Evolutionary conservation across 2,797 vertebrate genomes (phyloP), one percentile per base, ranked within the genome.

Genomic region (Falco biarmicus): DNA sequence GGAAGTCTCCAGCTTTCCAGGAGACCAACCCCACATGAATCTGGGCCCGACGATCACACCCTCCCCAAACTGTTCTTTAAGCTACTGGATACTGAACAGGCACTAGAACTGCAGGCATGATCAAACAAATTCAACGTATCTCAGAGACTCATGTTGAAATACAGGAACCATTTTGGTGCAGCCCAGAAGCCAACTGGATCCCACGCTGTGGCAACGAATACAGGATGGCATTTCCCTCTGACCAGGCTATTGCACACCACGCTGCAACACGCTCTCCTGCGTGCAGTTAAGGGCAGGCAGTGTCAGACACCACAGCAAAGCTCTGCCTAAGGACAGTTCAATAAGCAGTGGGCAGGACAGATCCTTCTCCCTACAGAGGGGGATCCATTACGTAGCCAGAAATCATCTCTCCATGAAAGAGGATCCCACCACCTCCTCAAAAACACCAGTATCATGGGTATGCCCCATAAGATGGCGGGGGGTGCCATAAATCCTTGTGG

Each of bases 171-270:
- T 77, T 89, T 15, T 22, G 18, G 32, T 29, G 10, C 0, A 0
- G 29, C 25, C n/a, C 19, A 51, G 29, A 34, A 80, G 26, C 28
- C 59, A 87, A 32, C 1, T 51, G 37, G 41, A 74, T 53, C 53
- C 34, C 50, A 78, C 0, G 1, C 48, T 68, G 21, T 18, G 22
- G 54, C 65, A 71, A 85, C 4, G 1, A 0, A 31, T 17, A 39
- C 0, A 34, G 45, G 32, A 71, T 0, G 5, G 64, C 4, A 4
- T 21, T 78, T 57, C 28, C 32, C 41, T 75, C 15, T 3, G 6
- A 77, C 11, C 37, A 12, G 8, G 39, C 10, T 54, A 73, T 10
- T 1, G 1, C 8, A 50, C 28, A 5, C 39, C 15, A 17, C 5
- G 15, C 63, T 41, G 22, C 60, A 82, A 82, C 11, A 31, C 0